Base-by-base conservation (phyloP, 2,113 vertebrate species). In the Callospermophilus lateralis region DNA sequence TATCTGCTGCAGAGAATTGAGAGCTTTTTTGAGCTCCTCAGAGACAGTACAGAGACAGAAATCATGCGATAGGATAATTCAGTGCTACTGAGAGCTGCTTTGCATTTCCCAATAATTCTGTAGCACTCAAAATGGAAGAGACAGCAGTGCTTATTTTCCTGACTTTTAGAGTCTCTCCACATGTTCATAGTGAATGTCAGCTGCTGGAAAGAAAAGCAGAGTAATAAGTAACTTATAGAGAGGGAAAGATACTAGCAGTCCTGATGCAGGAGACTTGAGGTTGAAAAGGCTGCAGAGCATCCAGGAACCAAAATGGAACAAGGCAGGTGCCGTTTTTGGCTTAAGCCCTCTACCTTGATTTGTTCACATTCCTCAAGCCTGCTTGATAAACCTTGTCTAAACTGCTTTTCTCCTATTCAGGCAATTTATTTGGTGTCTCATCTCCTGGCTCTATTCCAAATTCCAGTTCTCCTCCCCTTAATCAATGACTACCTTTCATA, bases 261-360 rank as follows among this genome's bases (percentile, higher is more conserved):
- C 9, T 34, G 53, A 13, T 3, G 9, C 51, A 1, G 37, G 17
- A 22, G 9, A 12, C 32, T 51, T 0, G 2, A 22, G 9, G 42
- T 3, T 1, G 0, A 11, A 6, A 45, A 34, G 79, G 6, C 37
- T 34, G 8, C 20, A 8, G 39, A 15, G 12, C 8, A 61, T 15
- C 15, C 3, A 0, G 32, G 16, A 11, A 20, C 34, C 7, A 7
- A 58, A 0, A 0, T 4, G 19, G 6, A 8, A 13, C 4, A 1
- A 32, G 24, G 7, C 1, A 1, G 55, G 6, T 24, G 15, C 8
- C 20, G 1, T 2, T 58, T 37, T 68, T n/a, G n/a, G 5, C 13
- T 51, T 10, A 10, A 10, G 12, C 3, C 10, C 8, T 65, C 28
- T 22, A n/a, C 34, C 67, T 19, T 70, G 34, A 2, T 20, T n/a